Evolutionary conservation across 1,140 invertebrate genomes (phyloP).

Genomic region (Anastatus disparis): DNA sequence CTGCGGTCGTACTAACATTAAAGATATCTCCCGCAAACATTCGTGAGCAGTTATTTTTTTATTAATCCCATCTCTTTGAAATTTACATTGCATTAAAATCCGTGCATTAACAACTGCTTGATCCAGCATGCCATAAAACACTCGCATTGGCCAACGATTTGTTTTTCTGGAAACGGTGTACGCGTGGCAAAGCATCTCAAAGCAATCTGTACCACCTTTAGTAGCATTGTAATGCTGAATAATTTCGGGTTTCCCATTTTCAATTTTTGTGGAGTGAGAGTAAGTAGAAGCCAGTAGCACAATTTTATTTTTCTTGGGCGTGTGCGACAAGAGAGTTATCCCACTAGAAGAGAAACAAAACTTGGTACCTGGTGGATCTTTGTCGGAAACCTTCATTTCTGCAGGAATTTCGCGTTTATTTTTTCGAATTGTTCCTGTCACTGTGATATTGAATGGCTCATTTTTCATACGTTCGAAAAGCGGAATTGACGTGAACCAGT

Average conservation of each 20-base stretch:
- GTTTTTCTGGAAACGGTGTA: neutral
- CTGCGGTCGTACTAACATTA: neutral
- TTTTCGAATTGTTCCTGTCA: slow-evolving; percentile 51
- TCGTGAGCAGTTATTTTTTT: neutral
- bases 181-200: neutral
- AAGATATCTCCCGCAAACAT: neutral
- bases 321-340: neutral
- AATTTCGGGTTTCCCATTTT: too few species aligned
- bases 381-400: slow-evolving; percentile 21
- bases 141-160: neutral
- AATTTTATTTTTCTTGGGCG: slow-evolving; percentile 15
- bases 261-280: too few species aligned
- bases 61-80: neutral
- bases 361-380: neutral
- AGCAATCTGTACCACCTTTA: neutral
- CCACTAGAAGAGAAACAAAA: neutral
- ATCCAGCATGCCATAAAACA: too few species aligned
- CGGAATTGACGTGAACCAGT: slow-evolving; percentile 52
- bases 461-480: slow-evolving; percentile 45
- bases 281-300: too few species aligned
- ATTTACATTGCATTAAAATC: neutral
- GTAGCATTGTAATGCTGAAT: too few species aligned
- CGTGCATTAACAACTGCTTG: neutral
- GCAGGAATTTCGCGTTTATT: slow-evolving; percentile 49
- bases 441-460: too few species aligned